Conservation (phyloP, 2,797 vertebrate species). For the Tragelaphus eurycerus region DNA sequence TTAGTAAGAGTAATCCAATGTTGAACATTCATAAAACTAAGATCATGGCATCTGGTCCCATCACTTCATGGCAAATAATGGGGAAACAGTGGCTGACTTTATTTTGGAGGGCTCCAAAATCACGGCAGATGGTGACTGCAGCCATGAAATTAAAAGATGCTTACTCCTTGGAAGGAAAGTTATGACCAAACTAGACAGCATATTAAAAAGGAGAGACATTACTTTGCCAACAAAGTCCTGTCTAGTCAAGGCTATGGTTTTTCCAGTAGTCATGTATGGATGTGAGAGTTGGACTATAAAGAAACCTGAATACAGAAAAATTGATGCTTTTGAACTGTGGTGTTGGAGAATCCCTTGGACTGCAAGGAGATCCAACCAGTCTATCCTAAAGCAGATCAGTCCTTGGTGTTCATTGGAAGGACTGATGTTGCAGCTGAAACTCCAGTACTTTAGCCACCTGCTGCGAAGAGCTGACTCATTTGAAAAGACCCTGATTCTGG, state of each 20-base stretch:
- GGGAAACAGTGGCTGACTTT: neutral
- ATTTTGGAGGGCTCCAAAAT: neutral
- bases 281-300: neutral
- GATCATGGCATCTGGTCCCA: neutral
- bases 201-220: neutral
- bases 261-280: neutral
- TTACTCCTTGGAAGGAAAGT: neutral
- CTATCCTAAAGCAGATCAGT: neutral
- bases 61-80: neutral
- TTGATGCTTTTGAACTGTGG: neutral
- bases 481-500: neutral
- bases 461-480: neutral
- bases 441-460: too few species aligned
- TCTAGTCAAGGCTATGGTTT: neutral
- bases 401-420: too few species aligned
- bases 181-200: neutral
- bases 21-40: neutral
- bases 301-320: neutral
- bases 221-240: accelerated
- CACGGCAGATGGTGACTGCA: neutral
- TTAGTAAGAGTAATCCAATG: neutral
- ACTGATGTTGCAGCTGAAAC: too few species aligned
- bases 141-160: neutral
- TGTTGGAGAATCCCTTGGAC: neutral
- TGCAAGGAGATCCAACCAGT: neutral